Conservation (phyloP, 1,140 invertebrate species). For the Apis cerana region DNA sequence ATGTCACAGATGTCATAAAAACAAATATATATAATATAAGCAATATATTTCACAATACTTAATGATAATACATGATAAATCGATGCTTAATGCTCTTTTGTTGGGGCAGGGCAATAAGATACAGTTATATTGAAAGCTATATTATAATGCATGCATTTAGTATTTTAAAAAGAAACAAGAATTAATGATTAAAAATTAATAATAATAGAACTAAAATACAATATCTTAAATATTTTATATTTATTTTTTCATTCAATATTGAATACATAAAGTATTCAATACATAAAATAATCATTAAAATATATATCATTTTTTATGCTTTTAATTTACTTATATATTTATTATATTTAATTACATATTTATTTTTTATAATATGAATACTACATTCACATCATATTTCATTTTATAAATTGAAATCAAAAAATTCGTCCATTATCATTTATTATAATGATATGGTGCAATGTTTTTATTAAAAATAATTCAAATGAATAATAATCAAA, state of each 20-base stretch:
- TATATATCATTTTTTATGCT: background rate
- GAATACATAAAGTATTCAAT: background rate
- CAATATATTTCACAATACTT: slow-evolving; percentile 65
- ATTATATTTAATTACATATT: background rate
- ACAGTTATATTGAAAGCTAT: slow-evolving; percentile 10
- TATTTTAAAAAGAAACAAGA: background rate
- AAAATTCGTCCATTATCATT: background rate
- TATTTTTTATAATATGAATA: background rate
- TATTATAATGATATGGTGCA: background rate
- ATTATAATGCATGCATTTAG: background rate
- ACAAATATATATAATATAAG: slow-evolving; percentile 43
- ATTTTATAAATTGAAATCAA: background rate
- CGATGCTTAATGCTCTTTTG: slow-evolving; percentile 48
- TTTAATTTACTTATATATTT: background rate
- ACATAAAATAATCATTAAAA: background rate
- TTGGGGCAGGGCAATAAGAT: slow-evolving; percentile 39
- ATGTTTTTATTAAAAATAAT: background rate
- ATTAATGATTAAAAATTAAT: background rate
- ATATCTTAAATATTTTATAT: background rate
- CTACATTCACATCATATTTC: background rate
- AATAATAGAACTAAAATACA: background rate
- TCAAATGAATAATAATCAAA: background rate
- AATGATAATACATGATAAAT: slow-evolving; percentile 64
- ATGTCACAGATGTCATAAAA: slow-evolving; percentile 64
- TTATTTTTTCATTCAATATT: background rate